Evolutionary conservation across 2,888 invertebrate species (phyloP).

Genomic region (Dicroscelio sp.): DNA sequence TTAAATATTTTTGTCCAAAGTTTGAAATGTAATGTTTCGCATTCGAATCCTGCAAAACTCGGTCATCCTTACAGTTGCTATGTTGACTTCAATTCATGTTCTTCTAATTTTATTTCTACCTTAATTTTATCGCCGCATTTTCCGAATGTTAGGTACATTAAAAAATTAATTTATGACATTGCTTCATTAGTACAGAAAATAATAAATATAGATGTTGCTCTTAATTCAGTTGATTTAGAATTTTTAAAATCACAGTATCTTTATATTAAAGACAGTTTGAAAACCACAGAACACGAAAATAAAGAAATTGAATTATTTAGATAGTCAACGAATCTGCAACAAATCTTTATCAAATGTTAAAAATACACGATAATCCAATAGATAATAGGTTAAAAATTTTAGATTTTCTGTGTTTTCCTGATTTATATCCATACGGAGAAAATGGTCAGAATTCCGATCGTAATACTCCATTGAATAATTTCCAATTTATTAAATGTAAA

Average conservation of each 20-base stretch:
- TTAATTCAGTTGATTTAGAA: background rate
- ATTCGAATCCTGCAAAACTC: conserved; percentile 17
- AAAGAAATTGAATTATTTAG: background rate
- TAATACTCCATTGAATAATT: background rate
- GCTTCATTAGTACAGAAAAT: background rate
- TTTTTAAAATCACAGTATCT: background rate
- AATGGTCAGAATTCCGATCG: background rate
- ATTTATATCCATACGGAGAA: background rate
- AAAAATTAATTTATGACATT: too few species aligned
- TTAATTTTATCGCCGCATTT: conserved; percentile 22
- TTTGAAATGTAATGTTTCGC: background rate
- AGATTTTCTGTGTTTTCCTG: background rate
- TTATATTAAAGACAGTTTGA: background rate
- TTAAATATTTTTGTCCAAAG: background rate
- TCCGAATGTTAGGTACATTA: too few species aligned
- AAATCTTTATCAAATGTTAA: too few species aligned
- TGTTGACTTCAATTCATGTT: conserved; percentile 46
- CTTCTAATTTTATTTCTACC: background rate
- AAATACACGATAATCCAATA: too few species aligned
- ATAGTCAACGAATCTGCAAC: background rate
- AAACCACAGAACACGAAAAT: background rate
- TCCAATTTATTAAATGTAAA: background rate
- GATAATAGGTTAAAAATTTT: background rate
- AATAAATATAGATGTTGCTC: background rate
- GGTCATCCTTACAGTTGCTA: conserved; percentile 50